These are phyloP conservation scores for Cheilosia urbana DNA, from an alignment of 2,888 invertebrate genomes.

Conservation along the genomic window DNA sequence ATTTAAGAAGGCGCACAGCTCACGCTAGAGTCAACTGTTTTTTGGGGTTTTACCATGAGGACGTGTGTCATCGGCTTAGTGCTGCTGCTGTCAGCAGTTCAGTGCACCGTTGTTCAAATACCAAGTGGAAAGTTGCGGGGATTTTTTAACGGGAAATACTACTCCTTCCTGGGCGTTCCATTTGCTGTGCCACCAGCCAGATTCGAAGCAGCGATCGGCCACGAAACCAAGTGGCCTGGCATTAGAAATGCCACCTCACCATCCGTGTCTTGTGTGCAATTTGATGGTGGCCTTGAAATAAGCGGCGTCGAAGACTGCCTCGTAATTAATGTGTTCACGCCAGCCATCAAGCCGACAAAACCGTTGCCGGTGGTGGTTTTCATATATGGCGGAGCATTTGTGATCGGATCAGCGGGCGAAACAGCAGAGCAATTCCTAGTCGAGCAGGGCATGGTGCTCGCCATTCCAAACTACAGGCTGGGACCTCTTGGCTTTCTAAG, in stretches of 20 bases:
- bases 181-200: neutral
- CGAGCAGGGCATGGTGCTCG: constrained; percentile 85
- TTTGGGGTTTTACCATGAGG: no score
- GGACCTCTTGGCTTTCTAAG: constrained; percentile 90
- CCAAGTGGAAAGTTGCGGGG: neutral
- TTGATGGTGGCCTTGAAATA: constrained; percentile 77
- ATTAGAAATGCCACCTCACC: constrained; percentile 1
- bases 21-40: no score
- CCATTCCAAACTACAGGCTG: constrained; percentile 88
- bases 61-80: no score
- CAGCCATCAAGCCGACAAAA: no score
- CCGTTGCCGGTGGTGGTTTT: no score
- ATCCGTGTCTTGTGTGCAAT: constrained; percentile 85
- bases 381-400: constrained; percentile 16
- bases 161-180: neutral
- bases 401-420: neutral
- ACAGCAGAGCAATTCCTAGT: neutral
- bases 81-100: neutral
- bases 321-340: constrained; percentile 86
- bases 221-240: neutral
- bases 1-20: no score
- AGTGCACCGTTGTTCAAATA: neutral
- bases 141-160: neutral
- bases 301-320: constrained; percentile 89
- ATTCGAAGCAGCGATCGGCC: neutral